A percentile compares a stretch with the other conserved stretches of the same genome.
Evolutionary conservation across 2,888 invertebrate genomes (phyloP).

Genomic region (Thelaira solivaga): DNA sequence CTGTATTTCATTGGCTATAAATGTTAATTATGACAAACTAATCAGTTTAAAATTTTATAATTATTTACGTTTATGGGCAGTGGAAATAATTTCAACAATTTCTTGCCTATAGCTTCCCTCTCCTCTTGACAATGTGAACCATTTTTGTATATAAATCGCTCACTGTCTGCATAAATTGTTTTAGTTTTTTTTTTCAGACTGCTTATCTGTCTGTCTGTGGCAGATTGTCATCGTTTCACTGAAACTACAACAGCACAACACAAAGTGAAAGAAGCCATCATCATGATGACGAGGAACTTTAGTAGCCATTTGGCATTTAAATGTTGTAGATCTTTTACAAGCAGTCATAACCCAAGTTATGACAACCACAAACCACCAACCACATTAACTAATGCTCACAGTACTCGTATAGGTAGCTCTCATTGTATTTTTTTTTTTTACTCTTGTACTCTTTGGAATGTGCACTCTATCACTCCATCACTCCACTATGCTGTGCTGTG

Average conservation of each 20-base stretch:
- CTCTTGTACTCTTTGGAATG: neutral
- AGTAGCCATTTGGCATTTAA: conserved; percentile 13
- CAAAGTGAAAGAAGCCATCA: neutral
- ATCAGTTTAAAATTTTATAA: conserved; percentile 27
- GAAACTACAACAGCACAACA: neutral
- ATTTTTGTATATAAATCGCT: conserved; percentile 12
- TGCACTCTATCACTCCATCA: too few species aligned
- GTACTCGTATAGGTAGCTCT: conserved; percentile 18
- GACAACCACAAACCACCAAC: conserved; percentile 36
- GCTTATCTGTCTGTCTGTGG: too few species aligned
- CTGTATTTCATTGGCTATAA: conserved; percentile 19
- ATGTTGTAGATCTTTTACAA: neutral
- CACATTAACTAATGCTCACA: too few species aligned
- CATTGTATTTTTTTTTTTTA: neutral
- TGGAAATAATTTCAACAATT: conserved; percentile 26
- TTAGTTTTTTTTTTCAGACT: too few species aligned
- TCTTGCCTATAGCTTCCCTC: neutral
- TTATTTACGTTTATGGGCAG: conserved; percentile 36
- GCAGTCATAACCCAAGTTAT: conserved; percentile 33
- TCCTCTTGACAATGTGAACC: conserved; percentile 1
- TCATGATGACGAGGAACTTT: neutral
- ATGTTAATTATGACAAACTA: conserved; percentile 44
- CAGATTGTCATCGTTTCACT: neutral
- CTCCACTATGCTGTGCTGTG: neutral
- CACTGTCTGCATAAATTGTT: conserved; percentile 42